A percentile compares a stretch with the other conserved stretches of the same genome.
These are phyloP conservation scores for Tetragnatha versicolor DNA, from an alignment of 1,140 invertebrate species.

Conservation along the genomic window DNA sequence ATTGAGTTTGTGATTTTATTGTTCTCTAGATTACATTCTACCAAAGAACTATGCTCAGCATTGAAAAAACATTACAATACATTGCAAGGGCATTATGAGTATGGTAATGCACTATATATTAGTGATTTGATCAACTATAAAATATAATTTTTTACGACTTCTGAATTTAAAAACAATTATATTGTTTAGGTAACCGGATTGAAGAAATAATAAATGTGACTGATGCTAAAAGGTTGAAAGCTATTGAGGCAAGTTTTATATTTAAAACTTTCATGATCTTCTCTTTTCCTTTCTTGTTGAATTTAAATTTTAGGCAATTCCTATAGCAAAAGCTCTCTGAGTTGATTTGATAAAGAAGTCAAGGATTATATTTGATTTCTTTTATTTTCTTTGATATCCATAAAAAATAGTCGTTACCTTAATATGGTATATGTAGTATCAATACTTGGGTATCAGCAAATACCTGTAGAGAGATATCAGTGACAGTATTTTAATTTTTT, in stretches of 20 bases:
- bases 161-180: not conserved
- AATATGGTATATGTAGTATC: too few species aligned
- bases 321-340: too few species aligned
- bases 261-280: not conserved
- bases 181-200: constrained; percentile 18
- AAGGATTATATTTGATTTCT: too few species aligned
- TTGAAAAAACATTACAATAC: constrained; percentile 34
- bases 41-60: constrained; percentile 34
- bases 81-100: constrained; percentile 21
- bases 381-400: too few species aligned
- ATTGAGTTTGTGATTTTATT: constrained; percentile 9
- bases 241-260: constrained; percentile 10
- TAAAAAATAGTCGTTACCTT: too few species aligned
- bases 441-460: too few species aligned
- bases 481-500: too few species aligned
- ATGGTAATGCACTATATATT: constrained; percentile 2
- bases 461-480: too few species aligned
- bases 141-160: not conserved
- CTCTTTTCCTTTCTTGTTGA: not conserved
- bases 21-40: constrained; percentile 1
- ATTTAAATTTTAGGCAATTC: too few species aligned
- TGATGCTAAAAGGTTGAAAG: constrained; percentile 17
- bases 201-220: constrained; percentile 24
- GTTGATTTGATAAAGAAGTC: too few species aligned
- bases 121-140: not conserved